phyloP scores from a whole-genome alignment of 2,888 invertebrate genomes.

The Leptinotarsa haldemani region DNA sequence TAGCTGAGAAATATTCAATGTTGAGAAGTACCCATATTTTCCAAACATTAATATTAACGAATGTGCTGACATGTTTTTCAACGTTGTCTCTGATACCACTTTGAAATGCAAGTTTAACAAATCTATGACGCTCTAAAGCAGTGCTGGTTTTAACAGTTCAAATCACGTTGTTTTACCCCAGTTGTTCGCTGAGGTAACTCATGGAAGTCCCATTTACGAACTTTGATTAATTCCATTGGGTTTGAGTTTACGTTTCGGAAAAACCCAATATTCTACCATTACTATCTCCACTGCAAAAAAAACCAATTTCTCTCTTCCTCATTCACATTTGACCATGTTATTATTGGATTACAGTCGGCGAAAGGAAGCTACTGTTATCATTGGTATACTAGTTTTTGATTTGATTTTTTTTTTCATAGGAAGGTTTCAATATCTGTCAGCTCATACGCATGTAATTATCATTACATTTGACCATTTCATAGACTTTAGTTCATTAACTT shows the following conservation, averaged over 20 bases:
- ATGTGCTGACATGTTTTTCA: not conserved
- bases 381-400: not conserved
- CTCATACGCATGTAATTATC: not conserved
- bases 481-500: too few species aligned
- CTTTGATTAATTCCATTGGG: not conserved
- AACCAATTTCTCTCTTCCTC: too few species aligned
- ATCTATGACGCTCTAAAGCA: not conserved
- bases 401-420: not conserved
- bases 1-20: not conserved
- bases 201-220: not conserved
- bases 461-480: not conserved
- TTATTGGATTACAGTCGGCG: too few species aligned
- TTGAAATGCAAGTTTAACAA: not conserved
- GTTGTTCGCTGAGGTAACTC: not conserved
- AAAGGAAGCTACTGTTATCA: not conserved
- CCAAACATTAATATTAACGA: not conserved
- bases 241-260: not conserved
- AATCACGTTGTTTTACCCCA: not conserved
- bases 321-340: too few species aligned
- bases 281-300: too few species aligned
- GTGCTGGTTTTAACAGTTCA: not conserved
- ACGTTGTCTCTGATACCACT: not conserved
- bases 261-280: too few species aligned
- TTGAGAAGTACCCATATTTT: not conserved
- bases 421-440: not conserved